Conservation (phyloP, 2,797 vertebrate genomes). For the Martes flavigula region DNA sequence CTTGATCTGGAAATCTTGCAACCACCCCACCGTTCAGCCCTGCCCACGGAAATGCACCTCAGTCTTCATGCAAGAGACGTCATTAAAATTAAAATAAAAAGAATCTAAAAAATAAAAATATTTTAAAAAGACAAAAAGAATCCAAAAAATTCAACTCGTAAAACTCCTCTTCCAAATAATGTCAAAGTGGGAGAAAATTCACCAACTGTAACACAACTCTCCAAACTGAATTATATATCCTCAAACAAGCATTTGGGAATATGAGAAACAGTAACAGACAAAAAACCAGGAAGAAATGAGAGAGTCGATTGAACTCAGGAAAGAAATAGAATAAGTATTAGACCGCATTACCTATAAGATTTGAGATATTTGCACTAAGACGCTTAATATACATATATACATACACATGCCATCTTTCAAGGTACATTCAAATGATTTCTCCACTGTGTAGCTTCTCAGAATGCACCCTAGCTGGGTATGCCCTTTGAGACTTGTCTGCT, state of each 20-base stretch:
- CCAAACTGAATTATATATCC: not conserved
- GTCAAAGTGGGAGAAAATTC: not conserved
- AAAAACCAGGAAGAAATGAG: not conserved
- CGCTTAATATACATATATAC: not conserved
- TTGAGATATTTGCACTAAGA: not conserved
- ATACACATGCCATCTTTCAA: not conserved
- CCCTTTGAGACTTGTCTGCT: not conserved
- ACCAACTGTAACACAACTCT: not conserved
- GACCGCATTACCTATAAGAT: not conserved
- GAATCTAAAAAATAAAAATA: not conserved
- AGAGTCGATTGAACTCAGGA: not conserved
- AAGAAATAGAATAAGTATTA: not conserved
- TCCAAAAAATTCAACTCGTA: not conserved
- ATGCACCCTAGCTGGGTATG: not conserved
- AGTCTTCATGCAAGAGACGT: not conserved
- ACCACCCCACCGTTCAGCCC: not conserved
- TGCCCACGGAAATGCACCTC: not conserved
- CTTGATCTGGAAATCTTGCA: slow-evolving; percentile 59
- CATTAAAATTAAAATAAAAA: not conserved
- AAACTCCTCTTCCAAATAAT: not conserved
- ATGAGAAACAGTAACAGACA: not conserved
- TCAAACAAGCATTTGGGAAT: not conserved
- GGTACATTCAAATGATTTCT: not conserved
- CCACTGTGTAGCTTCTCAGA: not conserved
- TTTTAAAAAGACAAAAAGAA: not conserved